phyloP scores from a whole-genome alignment of 1,140 invertebrate genomes.

The Oreohelix idahoensis region DNA sequence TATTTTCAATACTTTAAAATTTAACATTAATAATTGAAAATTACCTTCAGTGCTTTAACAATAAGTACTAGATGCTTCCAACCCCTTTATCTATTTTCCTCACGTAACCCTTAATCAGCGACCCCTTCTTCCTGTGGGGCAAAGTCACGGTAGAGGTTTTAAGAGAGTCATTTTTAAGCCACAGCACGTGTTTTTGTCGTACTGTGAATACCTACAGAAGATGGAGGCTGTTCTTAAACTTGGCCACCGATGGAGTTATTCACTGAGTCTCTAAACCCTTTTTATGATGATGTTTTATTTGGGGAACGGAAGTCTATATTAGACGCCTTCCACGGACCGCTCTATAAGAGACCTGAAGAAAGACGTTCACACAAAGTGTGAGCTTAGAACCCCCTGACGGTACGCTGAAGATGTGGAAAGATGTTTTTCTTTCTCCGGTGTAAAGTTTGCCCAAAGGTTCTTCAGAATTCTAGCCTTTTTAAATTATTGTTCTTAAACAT shows the following conservation, averaged over 20 bases:
- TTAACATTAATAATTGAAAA: no score
- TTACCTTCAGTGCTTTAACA: no score
- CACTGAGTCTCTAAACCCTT: background rate
- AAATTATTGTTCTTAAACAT: background rate
- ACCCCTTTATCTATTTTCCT: no score
- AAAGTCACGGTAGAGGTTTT: no score
- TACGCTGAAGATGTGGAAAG: background rate
- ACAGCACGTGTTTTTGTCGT: background rate
- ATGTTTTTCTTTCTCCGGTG: conserved; percentile 1
- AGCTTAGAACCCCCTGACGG: conserved; percentile 1
- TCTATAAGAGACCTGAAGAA: background rate
- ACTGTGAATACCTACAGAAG: background rate
- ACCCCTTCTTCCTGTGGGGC: no score
- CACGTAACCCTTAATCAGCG: no score
- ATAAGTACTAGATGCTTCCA: no score
- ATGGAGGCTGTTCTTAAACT: background rate
- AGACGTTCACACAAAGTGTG: background rate
- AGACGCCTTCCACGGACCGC: background rate
- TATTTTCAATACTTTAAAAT: no score
- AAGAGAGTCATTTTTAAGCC: background rate
- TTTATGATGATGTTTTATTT: background rate
- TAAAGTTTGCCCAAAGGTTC: background rate
- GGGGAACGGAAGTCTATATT: background rate
- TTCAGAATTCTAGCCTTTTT: background rate
- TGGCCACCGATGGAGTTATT: conserved; percentile 11